Evolutionary conservation across 2,888 invertebrate genomes (phyloP).

Genomic region (Chymomyza procnemis): DNA sequence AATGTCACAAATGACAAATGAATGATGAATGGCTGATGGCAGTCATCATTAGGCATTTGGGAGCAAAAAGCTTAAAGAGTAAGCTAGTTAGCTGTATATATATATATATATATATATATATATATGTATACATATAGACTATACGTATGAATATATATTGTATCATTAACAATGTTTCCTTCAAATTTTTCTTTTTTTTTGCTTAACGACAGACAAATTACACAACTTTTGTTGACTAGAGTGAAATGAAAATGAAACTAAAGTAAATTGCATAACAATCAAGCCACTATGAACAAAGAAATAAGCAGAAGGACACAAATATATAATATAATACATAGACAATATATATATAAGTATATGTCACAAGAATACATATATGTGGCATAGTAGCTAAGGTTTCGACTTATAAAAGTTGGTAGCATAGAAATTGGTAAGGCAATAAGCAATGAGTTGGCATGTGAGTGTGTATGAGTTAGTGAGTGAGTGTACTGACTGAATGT

Average conservation of each 20-base stretch:
- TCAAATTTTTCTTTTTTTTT: background rate
- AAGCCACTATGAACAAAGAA: conserved; percentile 1
- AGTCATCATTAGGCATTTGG: conserved; percentile 34
- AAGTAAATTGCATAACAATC: conserved; percentile 3
- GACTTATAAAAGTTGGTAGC: background rate
- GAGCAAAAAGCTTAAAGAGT: conserved; percentile 27
- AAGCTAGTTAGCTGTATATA: background rate
- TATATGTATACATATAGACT: background rate
- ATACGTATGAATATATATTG: background rate
- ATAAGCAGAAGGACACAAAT: conserved; percentile 3
- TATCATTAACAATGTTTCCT: background rate
- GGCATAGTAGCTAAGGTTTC: background rate
- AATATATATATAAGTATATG: conserved; percentile 4
- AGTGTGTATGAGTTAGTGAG: conserved; percentile 14
- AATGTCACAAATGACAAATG: conserved; percentile 36
- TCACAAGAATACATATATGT: background rate
- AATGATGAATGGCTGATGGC: conserved; percentile 36
- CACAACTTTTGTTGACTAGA: background rate
- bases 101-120: conserved; percentile 18
- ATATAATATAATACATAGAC: too few species aligned
- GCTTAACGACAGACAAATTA: background rate
- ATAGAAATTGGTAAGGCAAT: conserved; percentile 6
- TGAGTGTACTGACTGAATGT: conserved; percentile 14
- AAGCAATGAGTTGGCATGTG: conserved; percentile 9
- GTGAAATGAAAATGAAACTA: background rate